A percentile compares a stretch with the other conserved stretches of the same genome.
phyloP scores from a whole-genome alignment of 2,113 vertebrate species.

The Craseonycteris thonglongyai region DNA sequence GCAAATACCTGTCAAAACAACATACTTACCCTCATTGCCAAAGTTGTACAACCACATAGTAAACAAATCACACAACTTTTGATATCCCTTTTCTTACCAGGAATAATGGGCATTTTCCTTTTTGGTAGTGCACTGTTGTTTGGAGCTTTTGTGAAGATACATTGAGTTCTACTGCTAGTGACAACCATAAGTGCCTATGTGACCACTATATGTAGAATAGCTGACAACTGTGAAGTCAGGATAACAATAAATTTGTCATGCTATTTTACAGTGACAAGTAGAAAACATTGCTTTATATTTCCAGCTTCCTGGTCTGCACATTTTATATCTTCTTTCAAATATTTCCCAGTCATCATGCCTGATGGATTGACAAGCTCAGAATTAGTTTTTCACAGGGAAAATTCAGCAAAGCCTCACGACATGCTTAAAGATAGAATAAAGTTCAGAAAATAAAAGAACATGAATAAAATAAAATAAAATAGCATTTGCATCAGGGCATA shows the following conservation, averaged over 20 bases:
- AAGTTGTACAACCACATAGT: not conserved
- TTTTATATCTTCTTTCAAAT: slow-evolving; percentile 42
- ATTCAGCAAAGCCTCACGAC: slow-evolving; percentile 17
- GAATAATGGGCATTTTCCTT: not conserved
- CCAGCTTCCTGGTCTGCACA: slow-evolving; percentile 27
- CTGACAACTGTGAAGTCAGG: slow-evolving; percentile 41
- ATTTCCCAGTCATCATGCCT: slow-evolving; percentile 26
- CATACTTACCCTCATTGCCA: not conserved
- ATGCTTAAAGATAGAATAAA: not conserved
- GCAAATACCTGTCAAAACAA: not conserved
- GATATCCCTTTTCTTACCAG: not conserved
- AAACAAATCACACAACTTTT: not conserved
- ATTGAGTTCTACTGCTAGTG: slow-evolving; percentile 6
- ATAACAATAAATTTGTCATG: slow-evolving; percentile 57
- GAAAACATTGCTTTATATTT: slow-evolving; percentile 43
- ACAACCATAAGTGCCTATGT: not conserved
- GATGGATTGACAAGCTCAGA: slow-evolving; percentile 46
- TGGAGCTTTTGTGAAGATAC: not conserved
- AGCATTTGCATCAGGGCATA: not conserved
- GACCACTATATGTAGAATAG: slow-evolving; percentile 27
- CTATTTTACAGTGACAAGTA: slow-evolving; percentile 48
- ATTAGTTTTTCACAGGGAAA: slow-evolving; percentile 37
- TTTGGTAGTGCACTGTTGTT: not conserved
- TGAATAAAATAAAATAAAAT: not conserved
- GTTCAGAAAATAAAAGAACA: not conserved